Percentiles rank a stretch among this genome's conserved stretches.
Evolutionary conservation across 1,140 invertebrate genomes (phyloP).

Genomic region (Drosophila lacteicornis): DNA sequence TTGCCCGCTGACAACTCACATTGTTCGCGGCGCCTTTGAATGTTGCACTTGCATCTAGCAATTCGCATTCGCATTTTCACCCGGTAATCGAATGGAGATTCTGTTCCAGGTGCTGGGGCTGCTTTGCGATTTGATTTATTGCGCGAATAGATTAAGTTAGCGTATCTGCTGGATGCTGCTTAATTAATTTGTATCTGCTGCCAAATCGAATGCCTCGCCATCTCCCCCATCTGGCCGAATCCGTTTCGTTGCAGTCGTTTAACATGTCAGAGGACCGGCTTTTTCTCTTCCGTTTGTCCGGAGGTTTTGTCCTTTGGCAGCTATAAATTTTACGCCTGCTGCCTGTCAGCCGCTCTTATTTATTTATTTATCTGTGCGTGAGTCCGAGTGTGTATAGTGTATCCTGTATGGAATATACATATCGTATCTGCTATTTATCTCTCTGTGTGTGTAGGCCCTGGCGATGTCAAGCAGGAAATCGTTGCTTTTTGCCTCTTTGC

Average conservation of each 20-base stretch:
- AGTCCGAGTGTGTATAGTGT: constrained; percentile 4
- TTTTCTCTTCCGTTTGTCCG: constrained; percentile 69
- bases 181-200: constrained; percentile 83
- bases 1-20: constrained; percentile 64
- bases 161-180: constrained; percentile 76
- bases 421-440: constrained; percentile 5
- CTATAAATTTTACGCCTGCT: constrained; percentile 79
- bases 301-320: constrained; percentile 75
- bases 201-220: constrained; percentile 71
- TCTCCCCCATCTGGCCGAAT: background rate
- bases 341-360: constrained; percentile 77
- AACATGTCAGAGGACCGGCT: constrained; percentile 72
- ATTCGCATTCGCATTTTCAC: no score
- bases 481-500: constrained; percentile 30
- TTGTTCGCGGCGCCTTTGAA: constrained; percentile 69
- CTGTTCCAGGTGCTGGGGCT: constrained; percentile 14
- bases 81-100: constrained; percentile 8
- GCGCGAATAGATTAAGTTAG: constrained; percentile 78
- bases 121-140: constrained; percentile 78
- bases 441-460: constrained; percentile 34
- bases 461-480: constrained; percentile 66
- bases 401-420: constrained; percentile 3
- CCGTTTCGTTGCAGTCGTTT: constrained; percentile 72
- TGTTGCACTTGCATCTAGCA: constrained; percentile 30
- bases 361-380: constrained; percentile 72